Evolutionary conservation across 1,140 invertebrate genomes (phyloP).

Genomic region (Bombus confusus): DNA sequence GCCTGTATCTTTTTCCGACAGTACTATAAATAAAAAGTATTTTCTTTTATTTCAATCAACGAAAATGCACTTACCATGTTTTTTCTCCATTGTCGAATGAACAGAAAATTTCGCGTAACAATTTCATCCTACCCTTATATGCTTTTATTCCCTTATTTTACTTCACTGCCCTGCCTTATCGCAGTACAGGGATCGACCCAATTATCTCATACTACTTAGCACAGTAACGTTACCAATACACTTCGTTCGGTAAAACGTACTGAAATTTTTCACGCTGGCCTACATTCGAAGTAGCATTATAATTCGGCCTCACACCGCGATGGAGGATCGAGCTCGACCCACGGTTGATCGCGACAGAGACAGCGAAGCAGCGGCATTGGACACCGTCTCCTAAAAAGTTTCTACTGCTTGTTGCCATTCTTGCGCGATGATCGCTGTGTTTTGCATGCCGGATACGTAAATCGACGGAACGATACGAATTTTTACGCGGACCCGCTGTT

Average conservation of each 20-base stretch:
- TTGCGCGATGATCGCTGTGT: not conserved
- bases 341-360: not conserved
- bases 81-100: too few relatives aligned
- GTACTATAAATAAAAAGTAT: too few relatives aligned
- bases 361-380: constrained; percentile 11
- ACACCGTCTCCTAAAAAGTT: constrained; percentile 30
- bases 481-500: constrained; percentile 6
- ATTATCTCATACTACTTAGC: too few relatives aligned
- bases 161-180: too few relatives aligned
- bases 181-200: too few relatives aligned
- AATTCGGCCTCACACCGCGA: not conserved
- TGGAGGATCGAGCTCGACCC: not conserved
- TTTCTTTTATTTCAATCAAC: too few relatives aligned
- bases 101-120: too few relatives aligned
- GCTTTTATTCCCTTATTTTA: too few relatives aligned
- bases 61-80: too few relatives aligned
- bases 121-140: too few relatives aligned
- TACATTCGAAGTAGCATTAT: not conserved
- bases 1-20: too few relatives aligned
- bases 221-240: not conserved
- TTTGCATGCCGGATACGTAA: constrained; percentile 42
- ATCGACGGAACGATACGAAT: constrained; percentile 20
- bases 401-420: constrained; percentile 49
- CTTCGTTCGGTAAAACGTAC: not conserved
- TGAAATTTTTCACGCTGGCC: constrained; percentile 7